phyloP scores from a whole-genome alignment of 1,140 invertebrate genomes.

The Helicoverpa zea region DNA sequence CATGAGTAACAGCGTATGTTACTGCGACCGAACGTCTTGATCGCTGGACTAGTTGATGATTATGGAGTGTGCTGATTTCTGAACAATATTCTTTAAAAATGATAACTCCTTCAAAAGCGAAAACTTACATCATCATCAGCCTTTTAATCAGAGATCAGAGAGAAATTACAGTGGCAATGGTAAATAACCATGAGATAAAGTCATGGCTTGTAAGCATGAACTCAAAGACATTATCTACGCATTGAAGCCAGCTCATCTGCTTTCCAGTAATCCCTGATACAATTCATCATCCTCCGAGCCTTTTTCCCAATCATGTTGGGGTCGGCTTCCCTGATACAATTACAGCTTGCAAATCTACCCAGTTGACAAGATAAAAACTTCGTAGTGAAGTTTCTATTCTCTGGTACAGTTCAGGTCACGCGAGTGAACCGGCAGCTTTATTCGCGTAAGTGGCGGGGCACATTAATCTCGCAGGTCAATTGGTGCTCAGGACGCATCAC shows the following conservation, averaged over 20 bases:
- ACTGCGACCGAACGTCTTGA: slow-evolving; percentile 2
- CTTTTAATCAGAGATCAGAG: too few species aligned
- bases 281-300: too few species aligned
- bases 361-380: background rate
- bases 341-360: background rate
- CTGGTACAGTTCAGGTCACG: background rate
- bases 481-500: slow-evolving; percentile 23
- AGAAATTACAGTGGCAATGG: too few species aligned
- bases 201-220: too few species aligned
- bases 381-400: too few species aligned
- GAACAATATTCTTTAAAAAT: background rate
- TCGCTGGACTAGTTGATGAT: background rate
- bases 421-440: background rate
- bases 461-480: slow-evolving; percentile 33
- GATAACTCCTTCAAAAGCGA: background rate
- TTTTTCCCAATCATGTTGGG: too few species aligned
- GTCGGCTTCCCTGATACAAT: too few species aligned
- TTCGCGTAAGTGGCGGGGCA: background rate
- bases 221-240: too few species aligned
- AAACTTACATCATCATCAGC: too few species aligned
- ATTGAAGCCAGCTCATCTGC: too few species aligned
- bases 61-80: background rate
- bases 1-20: slow-evolving; percentile 41
- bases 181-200: too few species aligned
- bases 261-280: too few species aligned